Percentiles rank a stretch among this genome's conserved stretches.
Evolutionary conservation across 2,888 invertebrate genomes (phyloP).

Genomic region (Slavum lentiscoides): DNA sequence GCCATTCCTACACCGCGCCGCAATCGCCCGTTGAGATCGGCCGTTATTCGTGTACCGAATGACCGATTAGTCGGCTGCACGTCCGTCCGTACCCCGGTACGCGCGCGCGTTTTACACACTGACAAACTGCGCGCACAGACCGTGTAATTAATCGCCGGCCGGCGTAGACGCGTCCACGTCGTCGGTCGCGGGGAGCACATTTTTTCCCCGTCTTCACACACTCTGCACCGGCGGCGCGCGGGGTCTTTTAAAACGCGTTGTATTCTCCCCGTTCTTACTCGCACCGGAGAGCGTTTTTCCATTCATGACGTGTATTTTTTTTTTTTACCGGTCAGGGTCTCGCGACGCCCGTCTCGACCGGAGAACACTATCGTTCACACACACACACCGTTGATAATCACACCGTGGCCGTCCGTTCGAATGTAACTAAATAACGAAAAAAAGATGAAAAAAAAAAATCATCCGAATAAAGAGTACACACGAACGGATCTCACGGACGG

Average conservation of each 20-base stretch:
- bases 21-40: too few relatives aligned
- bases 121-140: background rate
- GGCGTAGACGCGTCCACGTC: constrained; percentile 32
- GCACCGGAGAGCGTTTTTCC: too few relatives aligned
- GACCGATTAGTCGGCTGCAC: too few relatives aligned
- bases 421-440: background rate
- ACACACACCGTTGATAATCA: constrained; percentile 38
- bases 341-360: background rate
- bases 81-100: background rate
- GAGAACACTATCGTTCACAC: too few relatives aligned
- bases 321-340: constrained; percentile 48
- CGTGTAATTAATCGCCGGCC: constrained; percentile 48
- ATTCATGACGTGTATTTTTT: constrained; percentile 48
- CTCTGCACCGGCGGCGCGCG: too few relatives aligned
- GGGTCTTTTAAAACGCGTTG: too few relatives aligned
- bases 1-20: too few relatives aligned
- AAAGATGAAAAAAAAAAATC: background rate
- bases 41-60: too few relatives aligned
- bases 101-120: background rate
- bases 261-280: background rate
- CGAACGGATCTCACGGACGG: background rate
- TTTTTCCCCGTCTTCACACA: too few relatives aligned
- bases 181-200: background rate
- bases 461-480: background rate
- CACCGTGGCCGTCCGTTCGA: background rate